Base-by-base conservation (phyloP, 2,888 invertebrate species). In the Andricus quercusramuli region DNA sequence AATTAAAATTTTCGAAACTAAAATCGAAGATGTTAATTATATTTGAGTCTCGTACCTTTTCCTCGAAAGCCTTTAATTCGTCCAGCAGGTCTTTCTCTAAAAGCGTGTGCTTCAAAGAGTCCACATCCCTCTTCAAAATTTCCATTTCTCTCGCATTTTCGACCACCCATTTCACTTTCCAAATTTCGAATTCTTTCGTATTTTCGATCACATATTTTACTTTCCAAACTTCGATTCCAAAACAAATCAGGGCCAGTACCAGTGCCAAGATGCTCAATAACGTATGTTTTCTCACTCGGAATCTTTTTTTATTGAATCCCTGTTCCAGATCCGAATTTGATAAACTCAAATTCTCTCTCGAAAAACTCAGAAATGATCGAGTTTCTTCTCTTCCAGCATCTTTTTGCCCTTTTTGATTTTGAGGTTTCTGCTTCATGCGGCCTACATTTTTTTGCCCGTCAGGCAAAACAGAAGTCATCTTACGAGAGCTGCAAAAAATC, bases 311-410 rank as follows among this genome's bases (percentile, higher is more conserved):
- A 65, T 88, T 89, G 78, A 90, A 90, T 1, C 90, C 90, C 77
- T 89, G 90, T 66, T 92, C 92, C 4, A 92, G 80, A 37, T 92
- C 91, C 3, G 90, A 88, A 15, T 90, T 87, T 13, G 90, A 91
- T 44, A 92, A 89, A 79, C 87, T 91, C 62, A 92, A 80, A 82
- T 92, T 92, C 78, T 92, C 92, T 1, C 91, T 88, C 8, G 92
- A 91, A 82, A 91, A 89, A 80, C 88, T 88, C 6, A 92, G 81
- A 79, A 92, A 92, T 1, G 92, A 89, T 9, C 90, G 86, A 0
- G 87, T 83, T 68, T 92, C 92, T 32, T 92, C 91, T 29, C 79
- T 59, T n/a, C 70, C 51, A 9, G 70, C 91, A 32, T 92, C 90
- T 37, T 78, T 68, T n/a, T 79, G 37, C 9, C 44, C 25, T 15